phyloP scores from a whole-genome alignment of 1,140 invertebrate species.

The Diorhabda sublineata region DNA sequence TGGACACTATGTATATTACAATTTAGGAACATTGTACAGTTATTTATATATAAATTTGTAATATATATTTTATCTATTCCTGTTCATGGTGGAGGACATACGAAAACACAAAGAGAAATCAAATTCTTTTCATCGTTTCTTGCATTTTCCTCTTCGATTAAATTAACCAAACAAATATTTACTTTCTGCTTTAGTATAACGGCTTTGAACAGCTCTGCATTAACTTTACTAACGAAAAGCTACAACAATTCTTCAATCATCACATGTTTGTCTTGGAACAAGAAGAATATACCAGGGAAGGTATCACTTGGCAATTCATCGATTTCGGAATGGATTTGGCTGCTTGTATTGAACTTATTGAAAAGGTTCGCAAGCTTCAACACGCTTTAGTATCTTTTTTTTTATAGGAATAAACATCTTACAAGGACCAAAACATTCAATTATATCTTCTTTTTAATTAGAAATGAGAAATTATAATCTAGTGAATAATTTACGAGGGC shows the following conservation, averaged over 20 bases:
- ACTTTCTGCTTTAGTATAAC: slow-evolving; percentile 69
- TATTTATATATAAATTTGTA: background rate
- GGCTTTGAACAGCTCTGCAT: slow-evolving; percentile 98
- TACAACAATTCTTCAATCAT: slow-evolving; percentile 98
- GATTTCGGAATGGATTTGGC: slow-evolving; percentile 97
- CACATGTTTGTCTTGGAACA: slow-evolving; percentile 98
- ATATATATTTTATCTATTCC: slow-evolving; percentile 3
- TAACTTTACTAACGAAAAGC: slow-evolving; percentile 97
- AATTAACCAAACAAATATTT: background rate
- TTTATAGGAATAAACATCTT: no score
- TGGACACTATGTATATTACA: no score
- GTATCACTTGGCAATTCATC: slow-evolving; percentile 93
- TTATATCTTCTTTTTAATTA: no score
- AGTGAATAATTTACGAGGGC: no score
- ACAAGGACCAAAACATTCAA: no score
- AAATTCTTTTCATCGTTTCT: no score
- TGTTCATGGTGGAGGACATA: slow-evolving; percentile 13
- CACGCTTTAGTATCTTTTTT: no score
- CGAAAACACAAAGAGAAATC: no score
- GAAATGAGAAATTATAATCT: no score
- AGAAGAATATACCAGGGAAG: slow-evolving; percentile 94
- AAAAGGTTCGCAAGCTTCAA: slow-evolving; percentile 68
- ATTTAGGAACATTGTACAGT: background rate
- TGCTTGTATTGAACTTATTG: slow-evolving; percentile 94
- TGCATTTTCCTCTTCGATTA: no score